These are phyloP conservation scores for Sporophila hypoxantha DNA, from an alignment of 2,113 vertebrate species.

Conservation along the genomic window DNA sequence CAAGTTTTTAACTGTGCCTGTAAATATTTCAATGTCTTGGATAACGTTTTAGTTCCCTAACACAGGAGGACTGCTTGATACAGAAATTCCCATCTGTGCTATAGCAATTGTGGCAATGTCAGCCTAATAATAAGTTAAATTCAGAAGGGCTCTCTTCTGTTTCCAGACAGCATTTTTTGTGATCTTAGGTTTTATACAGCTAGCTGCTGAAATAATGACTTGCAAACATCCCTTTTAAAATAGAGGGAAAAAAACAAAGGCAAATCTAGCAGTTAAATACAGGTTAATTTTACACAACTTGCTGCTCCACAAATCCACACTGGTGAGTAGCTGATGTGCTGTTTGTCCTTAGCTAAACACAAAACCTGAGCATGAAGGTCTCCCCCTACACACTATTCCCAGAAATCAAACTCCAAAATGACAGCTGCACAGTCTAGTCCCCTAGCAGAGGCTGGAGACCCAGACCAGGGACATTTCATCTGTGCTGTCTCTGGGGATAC, in stretches of 20 bases:
- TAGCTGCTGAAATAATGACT: not conserved
- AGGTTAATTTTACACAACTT: not conserved
- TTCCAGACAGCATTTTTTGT: not conserved
- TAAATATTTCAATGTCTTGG: not conserved
- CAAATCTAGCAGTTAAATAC: not conserved
- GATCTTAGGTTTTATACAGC: not conserved
- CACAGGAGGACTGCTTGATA: not conserved
- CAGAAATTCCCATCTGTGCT: not conserved
- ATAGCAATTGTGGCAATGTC: not conserved
- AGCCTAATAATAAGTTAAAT: not conserved
- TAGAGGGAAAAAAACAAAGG: not conserved
- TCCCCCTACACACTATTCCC: not conserved
- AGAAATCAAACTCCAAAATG: not conserved
- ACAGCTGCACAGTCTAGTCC: not conserved
- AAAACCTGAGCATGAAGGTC: not conserved
- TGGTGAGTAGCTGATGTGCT: not conserved
- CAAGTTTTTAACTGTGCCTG: not conserved
- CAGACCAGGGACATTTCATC: not conserved
- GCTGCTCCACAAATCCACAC: not conserved
- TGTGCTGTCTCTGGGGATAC: not conserved
- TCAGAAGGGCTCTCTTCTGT: not conserved
- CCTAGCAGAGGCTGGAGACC: not conserved
- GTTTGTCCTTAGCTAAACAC: not conserved
- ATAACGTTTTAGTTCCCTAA: not conserved
- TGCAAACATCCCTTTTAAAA: not conserved